Evolutionary conservation across 2,888 invertebrate species (phyloP), one percentile per base, ranked within the genome.

Genomic region (Tetragonisca angustula): DNA sequence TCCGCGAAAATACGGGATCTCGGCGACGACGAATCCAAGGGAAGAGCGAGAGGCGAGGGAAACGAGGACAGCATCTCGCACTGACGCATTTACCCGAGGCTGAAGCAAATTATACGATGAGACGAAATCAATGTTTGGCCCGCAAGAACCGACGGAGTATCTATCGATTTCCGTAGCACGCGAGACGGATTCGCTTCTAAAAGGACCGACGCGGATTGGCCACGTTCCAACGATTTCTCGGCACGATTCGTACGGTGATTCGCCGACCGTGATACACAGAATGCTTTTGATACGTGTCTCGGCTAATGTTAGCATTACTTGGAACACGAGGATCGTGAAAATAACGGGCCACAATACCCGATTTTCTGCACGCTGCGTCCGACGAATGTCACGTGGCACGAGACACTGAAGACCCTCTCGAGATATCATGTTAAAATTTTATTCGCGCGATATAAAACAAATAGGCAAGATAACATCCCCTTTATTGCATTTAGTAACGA

Each of bases 151-250:
- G 62, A 64, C 32, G 61, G 75, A 43, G 76, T 68, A 64, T 84
- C 85, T 78, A 85, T 85, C 84, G 84, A 85, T 85, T 84, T 85
- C 81, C 78, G 76, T 84, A 77, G 77, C 78, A 80, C 86, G 77
- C 86, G 85, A 82, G 82, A 83, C 77, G 72, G 79, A 83, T 76
- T 83, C 86, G 68, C 43, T 75, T 86, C 73, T 70, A 81, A 87
- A 87, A 84, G 80, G 78, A 59, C 81, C 80, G 80, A 65, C 83
- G 74, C 62, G 71, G 75, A 86, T 86, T 87, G 86, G 86, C 86
- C 81, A 68, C 70, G 83, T 86, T 87, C 86, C 86, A 87, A 76
- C 77, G 85, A 84, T 82, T 82, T 85, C 85, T 74, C 82, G 76
- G 75, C 83, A 83, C 86, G 71, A 80, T 82, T 86, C 78, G 73